Evolutionary conservation across 2,113 vertebrate species (phyloP), one percentile per base, ranked within the genome.

Genomic region (Myrmecophaga tridactyla): DNA sequence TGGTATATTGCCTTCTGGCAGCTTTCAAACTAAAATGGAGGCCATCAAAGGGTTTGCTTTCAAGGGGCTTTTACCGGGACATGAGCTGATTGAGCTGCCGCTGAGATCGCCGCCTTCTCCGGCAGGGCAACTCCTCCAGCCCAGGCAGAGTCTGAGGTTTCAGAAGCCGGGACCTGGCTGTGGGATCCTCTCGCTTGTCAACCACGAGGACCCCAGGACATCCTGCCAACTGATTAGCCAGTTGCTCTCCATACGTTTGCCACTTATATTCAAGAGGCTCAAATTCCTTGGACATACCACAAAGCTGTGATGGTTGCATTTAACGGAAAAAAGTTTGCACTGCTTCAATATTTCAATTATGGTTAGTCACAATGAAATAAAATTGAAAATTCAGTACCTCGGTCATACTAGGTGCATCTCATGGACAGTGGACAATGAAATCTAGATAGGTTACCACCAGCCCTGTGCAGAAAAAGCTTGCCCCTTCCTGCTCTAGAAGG

Each of bases 21-120:
- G n/a, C n/a, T n/a, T n/a, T n/a, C n/a, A n/a, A n/a, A n/a, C n/a
- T n/a, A n/a, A n/a, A n/a, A n/a, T n/a, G n/a, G n/a, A n/a, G n/a
- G n/a, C n/a, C n/a, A n/a, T n/a, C n/a, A n/a, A n/a, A n/a, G n/a
- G n/a, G n/a, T n/a, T n/a, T 43, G 4, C 73, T 81, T 60, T 81
- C 12, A 60, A 82, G 53, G 48, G 53, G 46, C 7, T 51, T 27
- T 41, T 10, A 11, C 2, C 21, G 18, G 34, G 20, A 27, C 2
- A 11, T 43, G 2, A 29, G 0, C 63, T 7, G 17, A 1, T 15
- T 10, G 4, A 17, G 14, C 0, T 48, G 7, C 1, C 0, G 1
- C 18, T 0, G 0, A 1, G 14, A 25, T 53, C n/a, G 25, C 1
- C 5, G 43, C n/a, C 6, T 81, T 6, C 62, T 36, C 43, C 39